Base-by-base conservation (phyloP, 37 sponge, comb jelly and placozoan species). In the Theonella swinhoei region DNA sequence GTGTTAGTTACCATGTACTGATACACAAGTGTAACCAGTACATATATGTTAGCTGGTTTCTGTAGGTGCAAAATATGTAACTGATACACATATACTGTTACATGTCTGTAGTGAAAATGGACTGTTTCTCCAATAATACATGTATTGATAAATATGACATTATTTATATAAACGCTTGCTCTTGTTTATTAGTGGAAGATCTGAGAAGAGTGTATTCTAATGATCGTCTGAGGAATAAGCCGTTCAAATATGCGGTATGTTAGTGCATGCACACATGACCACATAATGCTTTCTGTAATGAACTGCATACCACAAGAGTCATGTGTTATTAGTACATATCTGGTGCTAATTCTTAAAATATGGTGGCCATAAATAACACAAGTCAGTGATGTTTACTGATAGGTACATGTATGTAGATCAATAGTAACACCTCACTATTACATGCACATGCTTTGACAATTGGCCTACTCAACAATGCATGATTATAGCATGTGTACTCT, bases 171-270 rank as follows among this genome's bases (percentile, higher is more conserved):
- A n/a, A n/a, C n/a, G n/a, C n/a, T n/a, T n/a, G n/a, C 34, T 33
- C 22, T 80, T 40, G 26, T 0, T 62, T 63, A 64, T 2, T 42
- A 91, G 91, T 79, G 60, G 91, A 91, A 32, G 80, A 82, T 0
- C 59, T 23, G 25, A 74, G 95, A 32, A 28, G 59, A 31, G 62
- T 95, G 39, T 76, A 39, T 28, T 87, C 92, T 40, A 91, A 86
- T 64, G 86, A 95, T 62, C 54, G 3, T 0, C 70, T 29, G 4
- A 80, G 62, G 47, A 91, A 91, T 79, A 68, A 33, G 31, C 66
- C 14, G 43, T 95, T 77, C 80, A 91, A 86, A 71, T 95, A 95
- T 80, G 70, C 80, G 22, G 95, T 89, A 38, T 89, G 94, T 89
- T 0, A 47, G 54, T 47, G 54, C 3, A 38, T 42, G 30, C 39